Evolutionary conservation across 2,797 vertebrate species (phyloP), one percentile per base, ranked within the genome.

Genomic region (Lepidocolaptes lacrymiger): DNA sequence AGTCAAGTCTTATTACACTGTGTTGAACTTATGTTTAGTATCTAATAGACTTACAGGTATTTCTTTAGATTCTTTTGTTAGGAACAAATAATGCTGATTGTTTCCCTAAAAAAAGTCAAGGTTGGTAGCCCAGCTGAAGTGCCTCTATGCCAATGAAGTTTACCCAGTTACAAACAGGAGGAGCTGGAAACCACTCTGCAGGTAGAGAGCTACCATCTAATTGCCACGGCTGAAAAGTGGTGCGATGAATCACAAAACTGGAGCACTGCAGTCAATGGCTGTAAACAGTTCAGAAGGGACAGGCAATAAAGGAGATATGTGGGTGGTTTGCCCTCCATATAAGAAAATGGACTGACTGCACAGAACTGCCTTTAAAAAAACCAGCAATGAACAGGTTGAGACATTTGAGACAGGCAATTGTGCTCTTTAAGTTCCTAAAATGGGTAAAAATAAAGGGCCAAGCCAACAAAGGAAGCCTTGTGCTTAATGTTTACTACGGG

Each of bases 331-430:
- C 13, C 0, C 0, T 19, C 16, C n/a, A 26, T 54, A 32, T 54
- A 20, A 54, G 30, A 54, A 54, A 32, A 20, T 12, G 20, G 3
- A 16, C 28, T 58, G 19, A 28, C 67, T 44, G 6, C 27, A 32
- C 14, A 36, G 26, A 32, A 51, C 7, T 44, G 20, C 16, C 14
- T 66, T 52, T 52, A 39, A 44, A 59, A n/a, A 59, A 64, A 56
- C 13, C 12, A 39, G 1, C 0, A 0, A 51, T 24, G 21, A 67
- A 20, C 5, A 39, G 13, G 9, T 13, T 2, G 1, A 62, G 48
- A 84, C 19, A 19, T 22, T 87, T 64, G 36, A 56, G 44, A 79
- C 15, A 49, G 14, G 18, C 18, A 43, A 28, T 27, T 0, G 4
- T 56, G 43, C 32, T 56, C 36, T 79, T 20, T 13, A 58, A 23